Conservation (phyloP, 2,113 vertebrate species). For the human region DNA sequence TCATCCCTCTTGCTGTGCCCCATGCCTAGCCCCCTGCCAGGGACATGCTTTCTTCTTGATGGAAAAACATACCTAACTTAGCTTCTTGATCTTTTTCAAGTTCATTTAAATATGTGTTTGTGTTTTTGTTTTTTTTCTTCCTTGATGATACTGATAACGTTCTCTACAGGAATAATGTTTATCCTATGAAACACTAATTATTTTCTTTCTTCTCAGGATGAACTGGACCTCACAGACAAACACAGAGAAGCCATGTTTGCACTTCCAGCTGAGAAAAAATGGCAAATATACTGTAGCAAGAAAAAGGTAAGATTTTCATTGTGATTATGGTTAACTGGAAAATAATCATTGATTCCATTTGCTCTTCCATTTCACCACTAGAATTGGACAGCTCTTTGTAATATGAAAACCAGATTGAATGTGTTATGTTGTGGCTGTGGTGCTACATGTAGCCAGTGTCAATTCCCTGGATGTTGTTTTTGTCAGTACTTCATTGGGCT, state of each 20-base stretch:
- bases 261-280: conserved; percentile 96
- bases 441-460: rapidly evolving
- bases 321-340: not conserved
- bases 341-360: not conserved
- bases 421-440: not conserved
- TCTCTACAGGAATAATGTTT: not conserved
- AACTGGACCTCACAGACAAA: conserved; percentile 97
- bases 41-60: not conserved
- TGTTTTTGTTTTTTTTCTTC: not conserved
- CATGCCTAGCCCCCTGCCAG: not conserved
- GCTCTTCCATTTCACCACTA: not conserved
- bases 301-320: conserved; percentile 89
- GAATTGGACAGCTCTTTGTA: not conserved
- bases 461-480: not conserved
- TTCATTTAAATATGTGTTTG: not conserved
- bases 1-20: no score
- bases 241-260: conserved; percentile 99
- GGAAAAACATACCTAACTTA: not conserved
- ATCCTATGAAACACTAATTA: conserved; percentile 40
- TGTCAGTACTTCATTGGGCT: not conserved
- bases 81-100: not conserved
- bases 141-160: not conserved
- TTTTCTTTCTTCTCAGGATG: conserved; percentile 87
- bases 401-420: not conserved
- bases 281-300: conserved; percentile 99